phyloP scores from a whole-genome alignment of 2,797 vertebrate genomes.

The Capromys pilorides region DNA sequence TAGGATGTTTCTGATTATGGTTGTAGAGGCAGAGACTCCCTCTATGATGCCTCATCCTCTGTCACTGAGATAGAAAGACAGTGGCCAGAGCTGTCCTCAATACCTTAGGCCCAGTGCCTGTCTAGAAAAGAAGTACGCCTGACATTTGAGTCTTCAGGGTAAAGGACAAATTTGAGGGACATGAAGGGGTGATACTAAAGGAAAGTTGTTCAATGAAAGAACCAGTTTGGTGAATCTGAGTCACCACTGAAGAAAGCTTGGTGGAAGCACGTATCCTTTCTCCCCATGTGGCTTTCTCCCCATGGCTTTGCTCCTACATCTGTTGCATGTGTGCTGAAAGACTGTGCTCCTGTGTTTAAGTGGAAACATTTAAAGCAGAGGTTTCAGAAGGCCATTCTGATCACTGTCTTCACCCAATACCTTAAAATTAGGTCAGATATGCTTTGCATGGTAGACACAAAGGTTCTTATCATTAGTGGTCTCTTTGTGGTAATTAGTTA shows the following conservation, averaged over 20 bases:
- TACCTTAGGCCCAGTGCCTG: neutral
- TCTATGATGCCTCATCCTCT: neutral
- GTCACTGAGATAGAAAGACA: neutral
- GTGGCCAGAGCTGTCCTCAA: neutral
- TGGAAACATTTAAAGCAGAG: neutral
- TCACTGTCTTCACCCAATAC: neutral
- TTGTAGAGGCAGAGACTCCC: neutral
- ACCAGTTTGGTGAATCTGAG: neutral
- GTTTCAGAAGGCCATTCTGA: conserved; percentile 25
- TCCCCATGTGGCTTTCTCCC: neutral
- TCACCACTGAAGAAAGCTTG: neutral
- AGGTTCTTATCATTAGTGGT: neutral
- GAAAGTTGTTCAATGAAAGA: neutral
- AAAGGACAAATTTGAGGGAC: neutral
- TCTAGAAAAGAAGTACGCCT: neutral
- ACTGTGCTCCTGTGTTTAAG: neutral
- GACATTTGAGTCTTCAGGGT: neutral
- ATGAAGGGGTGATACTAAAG: neutral
- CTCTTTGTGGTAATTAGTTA: conserved; percentile 16
- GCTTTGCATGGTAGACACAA: neutral
- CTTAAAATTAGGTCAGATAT: neutral
- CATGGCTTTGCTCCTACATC: neutral
- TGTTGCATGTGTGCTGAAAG: neutral
- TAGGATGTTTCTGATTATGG: neutral
- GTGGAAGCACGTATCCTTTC: neutral